A percentile compares a stretch with the other conserved stretches of the same genome.
These are phyloP conservation scores for Macrobrachium nipponense DNA, from an alignment of 1,140 invertebrate species.

Conservation along the genomic window DNA sequence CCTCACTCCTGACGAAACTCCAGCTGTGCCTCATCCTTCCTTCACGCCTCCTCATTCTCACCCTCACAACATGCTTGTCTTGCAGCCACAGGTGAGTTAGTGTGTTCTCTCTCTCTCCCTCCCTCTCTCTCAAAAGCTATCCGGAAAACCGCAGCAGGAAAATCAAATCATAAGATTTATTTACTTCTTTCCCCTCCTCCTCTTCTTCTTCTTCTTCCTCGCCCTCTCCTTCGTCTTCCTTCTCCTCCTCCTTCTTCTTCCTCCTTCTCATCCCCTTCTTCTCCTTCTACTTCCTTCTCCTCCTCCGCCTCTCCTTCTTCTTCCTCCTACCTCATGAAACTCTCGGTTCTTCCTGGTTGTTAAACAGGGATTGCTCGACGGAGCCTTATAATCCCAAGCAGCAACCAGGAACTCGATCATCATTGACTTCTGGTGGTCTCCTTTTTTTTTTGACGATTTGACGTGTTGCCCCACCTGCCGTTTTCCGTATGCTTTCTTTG, in stretches of 20 bases:
- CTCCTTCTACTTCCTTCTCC: too few relatives aligned
- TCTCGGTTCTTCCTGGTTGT: not conserved
- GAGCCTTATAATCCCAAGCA: too few relatives aligned
- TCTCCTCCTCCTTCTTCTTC: not conserved
- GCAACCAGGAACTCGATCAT: too few relatives aligned
- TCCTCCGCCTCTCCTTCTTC: not conserved
- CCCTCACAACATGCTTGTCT: slow-evolving; percentile 76
- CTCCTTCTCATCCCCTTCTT: not conserved
- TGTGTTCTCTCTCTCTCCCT: slow-evolving; percentile 1
- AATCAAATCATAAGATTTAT: not conserved
- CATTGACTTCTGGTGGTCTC: too few relatives aligned
- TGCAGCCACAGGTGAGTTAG: slow-evolving; percentile 74
- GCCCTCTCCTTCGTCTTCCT: not conserved
- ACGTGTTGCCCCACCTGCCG: too few relatives aligned
- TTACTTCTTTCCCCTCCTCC: not conserved
- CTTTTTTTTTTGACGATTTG: too few relatives aligned
- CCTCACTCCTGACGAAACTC: slow-evolving; percentile 51
- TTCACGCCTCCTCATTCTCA: slow-evolving; percentile 69
- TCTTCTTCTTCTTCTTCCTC: not conserved
- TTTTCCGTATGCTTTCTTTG: too few relatives aligned
- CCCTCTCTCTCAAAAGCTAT: slow-evolving; percentile 8
- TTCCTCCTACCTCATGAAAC: not conserved
- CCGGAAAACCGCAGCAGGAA: not conserved
- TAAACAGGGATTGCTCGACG: not conserved
- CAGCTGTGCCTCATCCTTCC: slow-evolving; percentile 66